Percentiles rank a stretch among this genome's conserved stretches.
Conservation (phyloP, 2,888 invertebrate genomes). For the Apeira syringaria region DNA sequence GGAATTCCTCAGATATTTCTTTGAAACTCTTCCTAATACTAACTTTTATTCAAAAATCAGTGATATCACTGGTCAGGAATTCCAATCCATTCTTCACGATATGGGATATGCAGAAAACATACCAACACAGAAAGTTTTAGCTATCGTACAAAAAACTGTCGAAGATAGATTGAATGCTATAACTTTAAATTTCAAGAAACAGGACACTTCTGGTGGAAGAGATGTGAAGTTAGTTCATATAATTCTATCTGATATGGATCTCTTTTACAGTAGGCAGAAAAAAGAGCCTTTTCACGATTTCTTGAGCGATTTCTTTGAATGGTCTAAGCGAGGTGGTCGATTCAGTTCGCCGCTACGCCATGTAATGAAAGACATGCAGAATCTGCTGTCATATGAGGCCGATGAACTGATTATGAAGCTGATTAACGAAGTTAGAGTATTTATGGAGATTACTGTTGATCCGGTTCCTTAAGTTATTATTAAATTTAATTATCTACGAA, state of each 20-base stretch:
- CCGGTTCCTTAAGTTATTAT: slow-evolving; percentile 37
- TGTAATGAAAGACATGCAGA: slow-evolving; percentile 41
- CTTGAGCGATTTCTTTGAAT: slow-evolving; percentile 42
- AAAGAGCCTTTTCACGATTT: slow-evolving; percentile 49
- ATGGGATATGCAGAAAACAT: slow-evolving; percentile 53
- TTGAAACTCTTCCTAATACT: slow-evolving; percentile 34
- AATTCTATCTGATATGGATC: slow-evolving; percentile 65
- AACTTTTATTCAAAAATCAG: slow-evolving; percentile 46
- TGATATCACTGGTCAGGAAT: slow-evolving; percentile 46
- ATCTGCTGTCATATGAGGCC: slow-evolving; percentile 33
- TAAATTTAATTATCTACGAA: no score
- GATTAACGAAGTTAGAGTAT: slow-evolving; percentile 52
- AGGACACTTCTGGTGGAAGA: slow-evolving; percentile 32
- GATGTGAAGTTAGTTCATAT: slow-evolving; percentile 52
- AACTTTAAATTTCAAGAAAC: slow-evolving; percentile 15
- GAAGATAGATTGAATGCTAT: slow-evolving; percentile 41
- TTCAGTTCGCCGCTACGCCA: slow-evolving; percentile 36
- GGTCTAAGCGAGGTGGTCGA: slow-evolving; percentile 36
- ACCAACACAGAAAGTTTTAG: slow-evolving; percentile 48
- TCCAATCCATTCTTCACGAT: slow-evolving; percentile 59
- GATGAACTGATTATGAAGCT: slow-evolving; percentile 49
- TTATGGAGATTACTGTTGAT: slow-evolving; percentile 58
- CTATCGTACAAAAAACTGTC: slow-evolving; percentile 44
- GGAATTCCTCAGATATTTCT: slow-evolving; percentile 31
- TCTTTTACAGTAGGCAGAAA: slow-evolving; percentile 46